Conservation (phyloP, 2,888 invertebrate species). For the Euproctis similis region DNA sequence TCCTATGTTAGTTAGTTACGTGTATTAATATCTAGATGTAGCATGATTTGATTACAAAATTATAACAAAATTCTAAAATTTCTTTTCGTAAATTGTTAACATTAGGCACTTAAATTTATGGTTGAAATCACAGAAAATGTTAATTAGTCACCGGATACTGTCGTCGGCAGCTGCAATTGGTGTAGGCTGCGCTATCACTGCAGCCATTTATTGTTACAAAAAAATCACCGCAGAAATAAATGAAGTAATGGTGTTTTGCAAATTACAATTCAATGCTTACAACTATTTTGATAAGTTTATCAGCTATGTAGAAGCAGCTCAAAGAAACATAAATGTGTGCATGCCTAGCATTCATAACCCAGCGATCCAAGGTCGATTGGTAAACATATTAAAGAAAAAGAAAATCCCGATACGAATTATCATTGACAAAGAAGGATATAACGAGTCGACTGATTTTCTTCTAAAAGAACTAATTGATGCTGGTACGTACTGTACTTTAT, state of each 20-base stretch:
- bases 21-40: too few relatives aligned
- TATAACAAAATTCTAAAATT: too few relatives aligned
- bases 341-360: constrained; percentile 69
- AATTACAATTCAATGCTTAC: constrained; percentile 60
- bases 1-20: too few relatives aligned
- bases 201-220: constrained; percentile 60
- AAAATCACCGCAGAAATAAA: constrained; percentile 47
- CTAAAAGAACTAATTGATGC: constrained; percentile 57
- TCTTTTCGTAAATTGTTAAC: too few relatives aligned
- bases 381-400: constrained; percentile 48
- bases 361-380: constrained; percentile 59
- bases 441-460: constrained; percentile 54
- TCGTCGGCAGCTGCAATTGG: constrained; percentile 59
- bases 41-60: too few relatives aligned
- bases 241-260: constrained; percentile 71
- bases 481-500: too few relatives aligned
- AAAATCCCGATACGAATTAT: constrained; percentile 55
- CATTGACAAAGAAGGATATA: constrained; percentile 57
- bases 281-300: constrained; percentile 65
- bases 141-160: constrained; percentile 49
- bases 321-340: constrained; percentile 52
- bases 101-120: too few relatives aligned
- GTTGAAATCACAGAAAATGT: constrained; percentile 58
- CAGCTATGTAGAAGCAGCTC: constrained; percentile 59
- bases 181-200: constrained; percentile 58